These are phyloP conservation scores for Corythoichthys intestinalis DNA, from an alignment of 2,113 vertebrate species.

Conservation along the genomic window DNA sequence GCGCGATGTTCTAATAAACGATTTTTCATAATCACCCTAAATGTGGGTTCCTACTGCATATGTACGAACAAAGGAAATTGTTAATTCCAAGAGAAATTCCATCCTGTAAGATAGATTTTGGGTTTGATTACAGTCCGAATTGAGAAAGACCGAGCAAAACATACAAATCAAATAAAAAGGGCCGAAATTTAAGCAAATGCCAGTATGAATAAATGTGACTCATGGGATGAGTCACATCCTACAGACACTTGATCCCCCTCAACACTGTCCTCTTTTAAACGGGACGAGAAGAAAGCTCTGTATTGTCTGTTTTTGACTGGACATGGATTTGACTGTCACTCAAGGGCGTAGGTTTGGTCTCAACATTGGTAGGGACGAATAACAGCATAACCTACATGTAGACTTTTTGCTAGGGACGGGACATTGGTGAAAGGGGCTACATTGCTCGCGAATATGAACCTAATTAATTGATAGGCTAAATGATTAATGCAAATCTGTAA, in stretches of 20 bases:
- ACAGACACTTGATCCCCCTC: constrained; percentile 3
- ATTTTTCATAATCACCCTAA: neutral
- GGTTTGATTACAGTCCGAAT: neutral
- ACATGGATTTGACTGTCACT: neutral
- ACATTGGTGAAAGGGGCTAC: too few species aligned
- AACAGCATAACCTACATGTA: too few species aligned
- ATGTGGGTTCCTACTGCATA: neutral
- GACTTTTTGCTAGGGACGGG: too few species aligned
- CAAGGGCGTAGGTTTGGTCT: too few species aligned
- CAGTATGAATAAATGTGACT: constrained; percentile 14
- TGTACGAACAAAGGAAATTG: neutral
- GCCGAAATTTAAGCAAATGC: neutral
- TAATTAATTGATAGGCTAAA: too few species aligned
- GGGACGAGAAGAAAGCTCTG: neutral
- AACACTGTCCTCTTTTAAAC: constrained; percentile 9
- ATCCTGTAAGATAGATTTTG: neutral
- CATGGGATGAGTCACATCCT: constrained; percentile 30
- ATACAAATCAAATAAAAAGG: neutral
- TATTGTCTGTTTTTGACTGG: neutral
- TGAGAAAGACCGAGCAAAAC: neutral
- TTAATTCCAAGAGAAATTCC: neutral
- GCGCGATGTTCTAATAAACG: neutral
- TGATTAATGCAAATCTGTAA: too few species aligned
- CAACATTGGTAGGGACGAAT: too few species aligned
- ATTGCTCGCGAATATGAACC: too few species aligned